Evolutionary conservation across 2,113 vertebrate species (phyloP).

Genomic region (Sialia sialis): DNA sequence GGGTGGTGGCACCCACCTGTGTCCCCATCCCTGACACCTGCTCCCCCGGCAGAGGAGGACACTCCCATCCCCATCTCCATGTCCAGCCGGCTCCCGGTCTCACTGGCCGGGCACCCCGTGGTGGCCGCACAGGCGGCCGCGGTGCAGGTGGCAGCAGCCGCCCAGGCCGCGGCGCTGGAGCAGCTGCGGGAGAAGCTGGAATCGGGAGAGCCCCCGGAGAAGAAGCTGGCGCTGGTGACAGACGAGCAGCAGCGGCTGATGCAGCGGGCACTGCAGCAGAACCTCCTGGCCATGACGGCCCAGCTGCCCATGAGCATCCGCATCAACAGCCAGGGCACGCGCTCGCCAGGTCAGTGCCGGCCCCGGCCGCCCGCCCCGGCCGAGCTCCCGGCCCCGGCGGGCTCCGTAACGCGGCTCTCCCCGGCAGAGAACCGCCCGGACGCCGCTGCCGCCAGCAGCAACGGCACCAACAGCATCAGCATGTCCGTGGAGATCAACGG

Average conservation of each 20-base stretch:
- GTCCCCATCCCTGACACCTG: neutral
- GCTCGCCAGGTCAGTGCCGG: conserved; percentile 18
- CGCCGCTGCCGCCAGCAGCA: conserved; percentile 72
- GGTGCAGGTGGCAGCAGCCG: conserved; percentile 76
- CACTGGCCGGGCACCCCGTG: conserved; percentile 80
- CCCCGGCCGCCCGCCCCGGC: neutral
- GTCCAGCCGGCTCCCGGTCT: conserved; percentile 77
- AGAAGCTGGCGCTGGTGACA: conserved; percentile 86
- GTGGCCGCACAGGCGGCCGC: conserved; percentile 83
- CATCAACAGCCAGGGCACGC: conserved; percentile 91
- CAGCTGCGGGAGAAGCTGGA: conserved; percentile 96
- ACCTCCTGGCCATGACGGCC: conserved; percentile 91
- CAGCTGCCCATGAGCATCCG: conserved; percentile 98
- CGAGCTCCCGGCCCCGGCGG: rapidly evolving
- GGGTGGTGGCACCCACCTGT: neutral
- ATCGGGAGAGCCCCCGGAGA: conserved; percentile 90
- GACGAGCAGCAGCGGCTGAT: conserved; percentile 93
- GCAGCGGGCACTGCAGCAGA: conserved; percentile 93
- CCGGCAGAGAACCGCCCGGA: conserved; percentile 82
- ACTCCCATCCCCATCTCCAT: conserved; percentile 72
- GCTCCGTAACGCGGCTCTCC: neutral
- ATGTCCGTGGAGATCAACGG: conserved; percentile 97
- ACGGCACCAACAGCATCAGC: conserved; percentile 89
- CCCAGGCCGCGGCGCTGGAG: conserved; percentile 89
- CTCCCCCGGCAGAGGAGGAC: conserved; percentile 80